Evolutionary conservation across 2,888 invertebrate species (phyloP).

Genomic region (Mystacides longicornis): DNA sequence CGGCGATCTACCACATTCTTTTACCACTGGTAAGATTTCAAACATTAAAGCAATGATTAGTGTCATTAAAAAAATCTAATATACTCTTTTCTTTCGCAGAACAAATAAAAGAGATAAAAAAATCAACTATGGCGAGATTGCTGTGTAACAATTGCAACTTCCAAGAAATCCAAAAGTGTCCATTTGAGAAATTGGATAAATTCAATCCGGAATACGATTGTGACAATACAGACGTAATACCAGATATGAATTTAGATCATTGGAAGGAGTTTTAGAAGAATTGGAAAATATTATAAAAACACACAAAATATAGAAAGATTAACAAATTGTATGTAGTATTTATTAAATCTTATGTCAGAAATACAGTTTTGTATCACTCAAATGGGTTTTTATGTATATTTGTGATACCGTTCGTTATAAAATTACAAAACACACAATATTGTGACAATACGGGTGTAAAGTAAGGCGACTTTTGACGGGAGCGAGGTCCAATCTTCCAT

Average conservation of each 20-base stretch:
- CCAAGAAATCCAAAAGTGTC: constrained; percentile 56
- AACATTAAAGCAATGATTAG: neutral
- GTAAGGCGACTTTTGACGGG: no score
- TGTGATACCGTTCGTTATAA: no score
- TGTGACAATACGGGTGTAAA: no score
- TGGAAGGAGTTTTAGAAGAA: constrained; percentile 37
- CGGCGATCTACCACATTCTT: constrained; percentile 55
- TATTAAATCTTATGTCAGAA: neutral
- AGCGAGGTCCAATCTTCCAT: no score
- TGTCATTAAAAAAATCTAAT: neutral
- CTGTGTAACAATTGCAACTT: constrained; percentile 77
- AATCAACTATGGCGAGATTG: constrained; percentile 67
- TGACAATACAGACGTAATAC: constrained; percentile 35
- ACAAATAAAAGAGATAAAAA: constrained; percentile 72
- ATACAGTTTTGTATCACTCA: no score
- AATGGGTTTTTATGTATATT: no score
- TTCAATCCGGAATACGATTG: constrained; percentile 38
- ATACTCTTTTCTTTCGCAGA: constrained; percentile 33
- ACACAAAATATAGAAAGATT: neutral
- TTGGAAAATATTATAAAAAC: neutral
- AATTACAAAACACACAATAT: no score
- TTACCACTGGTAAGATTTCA: constrained; percentile 50
- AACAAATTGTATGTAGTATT: neutral
- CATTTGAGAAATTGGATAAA: constrained; percentile 57
- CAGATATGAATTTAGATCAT: constrained; percentile 41